Percentiles rank a stretch among this genome's conserved stretches.
Evolutionary conservation across 2,888 invertebrate genomes (phyloP).

Genomic region (Athalia rosae): DNA sequence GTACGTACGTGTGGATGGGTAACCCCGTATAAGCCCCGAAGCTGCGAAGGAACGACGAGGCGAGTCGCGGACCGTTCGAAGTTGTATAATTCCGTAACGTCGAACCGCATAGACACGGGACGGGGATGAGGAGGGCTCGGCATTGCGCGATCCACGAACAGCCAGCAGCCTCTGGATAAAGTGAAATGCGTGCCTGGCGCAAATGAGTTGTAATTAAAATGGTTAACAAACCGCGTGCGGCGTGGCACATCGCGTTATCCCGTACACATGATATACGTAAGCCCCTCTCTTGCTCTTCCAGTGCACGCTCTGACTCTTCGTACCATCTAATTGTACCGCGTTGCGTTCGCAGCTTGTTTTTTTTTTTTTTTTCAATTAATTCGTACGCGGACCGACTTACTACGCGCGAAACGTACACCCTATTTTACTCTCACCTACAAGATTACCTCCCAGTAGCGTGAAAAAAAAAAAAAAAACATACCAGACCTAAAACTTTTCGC

Average conservation of each 20-base stretch:
- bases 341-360: too few relatives aligned
- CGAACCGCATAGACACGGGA: neutral
- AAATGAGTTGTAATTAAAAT: conserved; percentile 39
- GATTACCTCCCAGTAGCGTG: too few relatives aligned
- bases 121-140: neutral
- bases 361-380: too few relatives aligned
- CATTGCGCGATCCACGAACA: neutral
- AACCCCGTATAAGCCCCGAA: neutral
- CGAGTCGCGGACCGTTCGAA: neutral
- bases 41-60: neutral
- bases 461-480: too few relatives aligned
- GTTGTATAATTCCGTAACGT: conserved; percentile 1
- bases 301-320: too few relatives aligned
- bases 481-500: too few relatives aligned
- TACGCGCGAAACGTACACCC: too few relatives aligned
- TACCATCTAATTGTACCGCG: too few relatives aligned
- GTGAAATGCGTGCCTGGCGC: conserved; percentile 40
- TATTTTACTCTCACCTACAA: too few relatives aligned
- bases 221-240: conserved; percentile 33
- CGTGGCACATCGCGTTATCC: neutral
- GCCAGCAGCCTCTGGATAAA: neutral
- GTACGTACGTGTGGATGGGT: neutral
- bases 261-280: neutral
- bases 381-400: too few relatives aligned
- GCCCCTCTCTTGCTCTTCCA: too few relatives aligned